Conservation (phyloP, 2,113 vertebrate genomes). For the Barbus barbus region DNA sequence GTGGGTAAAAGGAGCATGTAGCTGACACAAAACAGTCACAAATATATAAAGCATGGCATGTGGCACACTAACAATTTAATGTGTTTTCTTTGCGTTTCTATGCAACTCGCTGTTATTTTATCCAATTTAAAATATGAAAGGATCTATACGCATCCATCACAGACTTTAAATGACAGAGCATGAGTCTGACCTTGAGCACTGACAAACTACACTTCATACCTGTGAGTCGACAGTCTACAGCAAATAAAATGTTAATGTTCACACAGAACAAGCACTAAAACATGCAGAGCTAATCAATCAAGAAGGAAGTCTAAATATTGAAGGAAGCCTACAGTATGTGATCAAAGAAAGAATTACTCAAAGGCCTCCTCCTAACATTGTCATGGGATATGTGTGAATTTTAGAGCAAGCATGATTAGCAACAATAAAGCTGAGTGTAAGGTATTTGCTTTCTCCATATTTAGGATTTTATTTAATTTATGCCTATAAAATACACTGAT, state of each 20-base stretch:
- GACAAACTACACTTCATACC: neutral
- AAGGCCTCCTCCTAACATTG: neutral
- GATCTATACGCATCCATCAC: neutral
- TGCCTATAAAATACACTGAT: neutral
- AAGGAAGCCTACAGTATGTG: neutral
- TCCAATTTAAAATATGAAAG: neutral
- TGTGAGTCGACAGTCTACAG: neutral
- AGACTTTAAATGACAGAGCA: neutral
- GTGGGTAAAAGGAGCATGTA: neutral
- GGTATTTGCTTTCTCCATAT: neutral
- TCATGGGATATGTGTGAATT: neutral
- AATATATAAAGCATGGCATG: slow-evolving; percentile 19
- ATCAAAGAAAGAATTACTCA: neutral
- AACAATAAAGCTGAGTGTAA: neutral
- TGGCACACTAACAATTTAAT: neutral
- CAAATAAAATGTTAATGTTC: neutral
- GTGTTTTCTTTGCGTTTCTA: no score
- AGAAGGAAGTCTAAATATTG: neutral
- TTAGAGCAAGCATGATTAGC: neutral
- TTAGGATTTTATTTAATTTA: neutral
- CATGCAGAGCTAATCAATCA: neutral
- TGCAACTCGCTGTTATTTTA: neutral
- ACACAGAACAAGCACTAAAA: neutral
- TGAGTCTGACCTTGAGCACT: neutral
- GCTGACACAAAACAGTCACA: neutral